phyloP scores from a whole-genome alignment of 2,113 vertebrate species.

The Sus scrofa region DNA sequence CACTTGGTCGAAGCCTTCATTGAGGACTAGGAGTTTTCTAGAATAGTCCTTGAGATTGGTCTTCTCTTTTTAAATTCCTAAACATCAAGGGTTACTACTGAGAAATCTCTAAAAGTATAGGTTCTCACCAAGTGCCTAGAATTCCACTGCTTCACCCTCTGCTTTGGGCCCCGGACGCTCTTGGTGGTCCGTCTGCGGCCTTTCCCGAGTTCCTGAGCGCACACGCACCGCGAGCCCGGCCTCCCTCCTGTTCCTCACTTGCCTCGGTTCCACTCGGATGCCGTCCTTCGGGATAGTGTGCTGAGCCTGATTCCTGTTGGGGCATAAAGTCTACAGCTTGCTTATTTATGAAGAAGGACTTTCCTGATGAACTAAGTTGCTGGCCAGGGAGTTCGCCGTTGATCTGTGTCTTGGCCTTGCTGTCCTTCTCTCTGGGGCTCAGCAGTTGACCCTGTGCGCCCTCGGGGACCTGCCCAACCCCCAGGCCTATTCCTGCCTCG shows the following conservation, averaged over 20 bases:
- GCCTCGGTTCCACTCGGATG: not conserved
- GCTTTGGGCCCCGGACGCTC: not conserved
- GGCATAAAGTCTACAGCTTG: not conserved
- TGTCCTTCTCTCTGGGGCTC: no score
- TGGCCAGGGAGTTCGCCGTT: not conserved
- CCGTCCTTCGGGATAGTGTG: not conserved
- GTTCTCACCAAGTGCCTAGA: not conserved
- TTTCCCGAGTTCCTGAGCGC: no score
- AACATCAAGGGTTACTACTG: not conserved
- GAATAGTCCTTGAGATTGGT: not conserved
- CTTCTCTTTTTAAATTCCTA: not conserved
- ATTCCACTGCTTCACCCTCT: not conserved
- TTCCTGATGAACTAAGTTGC: not conserved
- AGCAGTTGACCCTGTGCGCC: fast-evolving
- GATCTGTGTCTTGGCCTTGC: not conserved
- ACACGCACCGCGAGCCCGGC: no score
- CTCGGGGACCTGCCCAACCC: not conserved
- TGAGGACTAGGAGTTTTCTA: not conserved
- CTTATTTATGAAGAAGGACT: not conserved
- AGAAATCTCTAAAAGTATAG: no score
- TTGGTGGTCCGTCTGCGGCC: fast-evolving
- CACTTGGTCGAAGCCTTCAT: not conserved
- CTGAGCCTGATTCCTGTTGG: not conserved
- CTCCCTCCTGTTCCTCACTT: not conserved
- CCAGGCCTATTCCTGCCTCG: fast-evolving